A percentile compares a stretch with the other conserved stretches of the same genome.
Evolutionary conservation across 2,113 vertebrate genomes (phyloP).

Genomic region (Dromaius novaehollandiae): DNA sequence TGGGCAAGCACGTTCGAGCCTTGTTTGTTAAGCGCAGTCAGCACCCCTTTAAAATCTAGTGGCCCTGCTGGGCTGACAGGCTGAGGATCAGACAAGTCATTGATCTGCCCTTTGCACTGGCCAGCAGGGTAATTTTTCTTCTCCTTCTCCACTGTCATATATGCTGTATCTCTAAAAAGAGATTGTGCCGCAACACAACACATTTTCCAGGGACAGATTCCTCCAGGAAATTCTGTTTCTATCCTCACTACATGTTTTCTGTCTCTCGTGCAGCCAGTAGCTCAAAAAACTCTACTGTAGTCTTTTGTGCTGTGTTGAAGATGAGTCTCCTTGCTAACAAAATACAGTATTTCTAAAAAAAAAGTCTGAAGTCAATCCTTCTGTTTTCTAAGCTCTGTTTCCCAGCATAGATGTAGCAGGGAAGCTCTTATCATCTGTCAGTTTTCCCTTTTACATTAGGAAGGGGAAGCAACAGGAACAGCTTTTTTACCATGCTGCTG

Average conservation of each 20-base stretch:
- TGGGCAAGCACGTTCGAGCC: neutral
- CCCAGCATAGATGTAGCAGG: accelerated
- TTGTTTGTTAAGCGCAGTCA: neutral
- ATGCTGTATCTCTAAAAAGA: neutral
- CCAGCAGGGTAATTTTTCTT: neutral
- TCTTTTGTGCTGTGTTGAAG: neutral
- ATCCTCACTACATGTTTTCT: neutral
- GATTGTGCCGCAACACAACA: neutral
- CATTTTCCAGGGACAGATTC: neutral
- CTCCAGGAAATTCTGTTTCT: neutral
- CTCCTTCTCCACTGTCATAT: neutral
- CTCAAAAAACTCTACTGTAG: neutral
- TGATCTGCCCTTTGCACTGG: neutral
- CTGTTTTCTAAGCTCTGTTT: neutral
- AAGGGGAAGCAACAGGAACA: neutral
- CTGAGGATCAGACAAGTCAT: neutral
- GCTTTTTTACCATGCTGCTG: neutral
- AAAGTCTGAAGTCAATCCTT: neutral
- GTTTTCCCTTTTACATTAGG: neutral
- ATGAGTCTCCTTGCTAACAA: neutral
- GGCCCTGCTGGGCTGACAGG: neutral
- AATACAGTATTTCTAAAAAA: neutral
- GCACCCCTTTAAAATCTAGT: neutral
- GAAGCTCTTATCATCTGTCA: neutral
- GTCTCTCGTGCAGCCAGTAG: neutral